These are phyloP conservation scores for Agonopterix arenella DNA, from an alignment of 2,888 invertebrate genomes.

Conservation along the genomic window DNA sequence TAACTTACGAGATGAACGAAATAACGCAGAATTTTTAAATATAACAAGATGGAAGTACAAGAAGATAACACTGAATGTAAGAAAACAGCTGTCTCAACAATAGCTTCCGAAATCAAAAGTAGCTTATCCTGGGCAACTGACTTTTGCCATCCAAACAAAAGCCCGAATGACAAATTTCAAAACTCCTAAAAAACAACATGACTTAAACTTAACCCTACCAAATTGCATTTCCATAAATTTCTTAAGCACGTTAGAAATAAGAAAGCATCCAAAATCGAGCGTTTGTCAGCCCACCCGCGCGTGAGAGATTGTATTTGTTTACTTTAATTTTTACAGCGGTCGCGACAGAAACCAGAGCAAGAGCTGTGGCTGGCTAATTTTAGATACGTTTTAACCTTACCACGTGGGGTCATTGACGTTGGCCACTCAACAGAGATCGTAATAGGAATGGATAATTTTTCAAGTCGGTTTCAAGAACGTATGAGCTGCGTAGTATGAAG, in stretches of 20 bases:
- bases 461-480: neutral
- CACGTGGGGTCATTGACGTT: slow-evolving; percentile 66
- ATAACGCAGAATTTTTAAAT: no score
- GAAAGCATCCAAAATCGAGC: slow-evolving; percentile 27
- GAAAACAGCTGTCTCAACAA: no score
- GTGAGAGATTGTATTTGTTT: slow-evolving; percentile 68
- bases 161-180: slow-evolving; percentile 45
- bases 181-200: slow-evolving; percentile 21
- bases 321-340: slow-evolving; percentile 72
- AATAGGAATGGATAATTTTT: slow-evolving; percentile 6
- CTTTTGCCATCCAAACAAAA: slow-evolving; percentile 13
- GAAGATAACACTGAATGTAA: no score
- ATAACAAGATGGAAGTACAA: no score
- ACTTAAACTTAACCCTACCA: slow-evolving; percentile 19
- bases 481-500: neutral
- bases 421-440: slow-evolving; percentile 14
- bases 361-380: slow-evolving; percentile 51
- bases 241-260: slow-evolving; percentile 11
- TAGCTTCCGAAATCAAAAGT: no score
- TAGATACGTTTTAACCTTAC: slow-evolving; percentile 61
- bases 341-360: slow-evolving; percentile 73
- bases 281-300: slow-evolving; percentile 61
- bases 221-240: slow-evolving; percentile 19
- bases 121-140: neutral
- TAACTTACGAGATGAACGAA: no score